These are phyloP conservation scores for Hystrix brachyura DNA, from an alignment of 2,113 vertebrate genomes.

Conservation along the genomic window DNA sequence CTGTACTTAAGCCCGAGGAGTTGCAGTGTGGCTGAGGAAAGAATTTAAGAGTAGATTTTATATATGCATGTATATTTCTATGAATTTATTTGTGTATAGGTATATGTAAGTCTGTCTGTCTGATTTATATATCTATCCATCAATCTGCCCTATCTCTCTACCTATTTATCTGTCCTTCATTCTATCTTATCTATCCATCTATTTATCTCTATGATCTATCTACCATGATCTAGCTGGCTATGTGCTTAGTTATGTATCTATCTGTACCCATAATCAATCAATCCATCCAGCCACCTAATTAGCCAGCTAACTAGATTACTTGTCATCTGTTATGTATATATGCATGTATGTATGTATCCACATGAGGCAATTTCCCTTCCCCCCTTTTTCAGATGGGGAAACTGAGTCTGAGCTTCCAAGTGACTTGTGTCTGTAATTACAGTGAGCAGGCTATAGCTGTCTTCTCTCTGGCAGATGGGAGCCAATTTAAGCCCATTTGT, in stretches of 20 bases:
- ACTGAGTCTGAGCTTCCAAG: not conserved
- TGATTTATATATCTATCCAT: not conserved
- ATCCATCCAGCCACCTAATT: not conserved
- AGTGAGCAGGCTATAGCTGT: not conserved
- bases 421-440: not conserved
- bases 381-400: not conserved
- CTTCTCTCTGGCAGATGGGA: not conserved
- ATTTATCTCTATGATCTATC: not conserved
- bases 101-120: not conserved
- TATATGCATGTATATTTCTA: not conserved
- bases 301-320: not conserved
- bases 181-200: not conserved
- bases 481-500: not conserved
- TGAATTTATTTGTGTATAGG: not conserved
- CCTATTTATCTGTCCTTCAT: too few species aligned
- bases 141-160: not conserved
- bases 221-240: not conserved
- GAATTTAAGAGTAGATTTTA: not conserved
- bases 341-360: not conserved
- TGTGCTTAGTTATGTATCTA: not conserved
- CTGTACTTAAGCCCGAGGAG: not conserved
- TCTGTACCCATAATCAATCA: not conserved
- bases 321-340: not conserved
- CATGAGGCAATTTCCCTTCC: not conserved
- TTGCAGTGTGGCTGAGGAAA: not conserved